Evolutionary conservation across 2,113 vertebrate genomes (phyloP), one percentile per base, ranked within the genome.

Genomic region (Chauna torquata): DNA sequence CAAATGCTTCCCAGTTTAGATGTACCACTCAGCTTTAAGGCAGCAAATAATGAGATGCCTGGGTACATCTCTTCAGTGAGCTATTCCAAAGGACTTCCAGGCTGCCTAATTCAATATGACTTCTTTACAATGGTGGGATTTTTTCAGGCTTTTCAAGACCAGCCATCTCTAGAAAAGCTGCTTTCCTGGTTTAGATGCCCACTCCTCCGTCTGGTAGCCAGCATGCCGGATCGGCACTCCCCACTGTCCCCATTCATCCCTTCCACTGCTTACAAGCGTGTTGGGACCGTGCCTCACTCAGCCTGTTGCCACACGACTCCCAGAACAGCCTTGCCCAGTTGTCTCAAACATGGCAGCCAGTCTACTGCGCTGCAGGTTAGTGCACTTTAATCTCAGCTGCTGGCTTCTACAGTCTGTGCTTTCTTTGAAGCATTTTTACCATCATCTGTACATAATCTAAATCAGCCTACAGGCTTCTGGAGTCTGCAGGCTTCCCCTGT

Each of bases 281-380:
- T 3, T 38, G 54, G 61, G 22, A 49, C 32, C 3, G 0, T 2
- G 42, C 42, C 55, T 28, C 7, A 0, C 16, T 4, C 3, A 4
- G 3, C 75, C 59, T 6, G 9, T 16, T 4, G 15, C 15, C 0
- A 0, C 4, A 13, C 2, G 3, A 0, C 36, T 65, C 23, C 34
- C 10, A 1, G 0, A 6, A 18, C 34, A 2, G 1, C 44, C 52
- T 23, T 44, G 28, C 62, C 42, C 23, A 0, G 9, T 2, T 19
- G 12, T 13, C 90, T 71, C 32, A 10, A 23, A 20, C 9, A 32
- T 14, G 28, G n/a, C 70, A 66, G 44, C 34, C 38, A 16, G 64
- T 12, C 28, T 52, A 2, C 0, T 16, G 64, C 30, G 2, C 38
- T 18, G 1, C 5, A 58, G 38, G n/a, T 62, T 20, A 45, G 57